Percentiles rank a stretch among this genome's conserved stretches.
Evolutionary conservation across 2,888 invertebrate genomes (phyloP).

Genomic region (Rhagonycha fulva): DNA sequence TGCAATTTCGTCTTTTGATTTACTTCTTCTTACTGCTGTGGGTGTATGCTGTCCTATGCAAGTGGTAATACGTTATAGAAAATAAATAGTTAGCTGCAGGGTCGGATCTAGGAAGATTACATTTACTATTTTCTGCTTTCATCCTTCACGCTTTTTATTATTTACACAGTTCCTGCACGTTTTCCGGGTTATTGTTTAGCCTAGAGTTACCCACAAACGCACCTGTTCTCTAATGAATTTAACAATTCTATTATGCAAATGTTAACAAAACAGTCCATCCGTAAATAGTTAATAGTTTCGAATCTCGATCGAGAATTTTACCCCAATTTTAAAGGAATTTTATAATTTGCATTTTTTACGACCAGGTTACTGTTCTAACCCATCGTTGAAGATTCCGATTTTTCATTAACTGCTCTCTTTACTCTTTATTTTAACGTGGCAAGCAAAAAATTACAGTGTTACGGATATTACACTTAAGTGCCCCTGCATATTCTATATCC

Average conservation of each 20-base stretch:
- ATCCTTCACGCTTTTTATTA: conserved; percentile 15
- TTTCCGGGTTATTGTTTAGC: conserved; percentile 24
- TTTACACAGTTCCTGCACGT: conserved; percentile 8
- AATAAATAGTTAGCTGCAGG: conserved; percentile 41
- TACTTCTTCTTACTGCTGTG: conserved; percentile 47
- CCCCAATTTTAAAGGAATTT: neutral
- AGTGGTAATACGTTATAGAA: conserved; percentile 39
- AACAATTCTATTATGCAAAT: neutral
- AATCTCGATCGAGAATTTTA: neutral
- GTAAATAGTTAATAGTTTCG: neutral
- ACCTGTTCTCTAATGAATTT: conserved; percentile 8
- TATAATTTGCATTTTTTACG: neutral
- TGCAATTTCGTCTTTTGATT: conserved; percentile 55
- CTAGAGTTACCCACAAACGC: conserved; percentile 1
- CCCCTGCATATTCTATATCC: neutral
- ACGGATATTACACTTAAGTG: neutral
- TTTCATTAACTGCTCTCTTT: neutral
- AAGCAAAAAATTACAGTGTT: neutral
- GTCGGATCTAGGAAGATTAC: conserved; percentile 39
- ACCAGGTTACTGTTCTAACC: neutral
- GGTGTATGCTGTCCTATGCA: conserved; percentile 40
- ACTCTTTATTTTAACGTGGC: neutral
- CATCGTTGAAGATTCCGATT: neutral
- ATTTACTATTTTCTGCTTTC: conserved; percentile 35
- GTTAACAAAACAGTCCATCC: neutral